Conservation (phyloP, 2,797 vertebrate species). For the Taenioides sp. region DNA sequence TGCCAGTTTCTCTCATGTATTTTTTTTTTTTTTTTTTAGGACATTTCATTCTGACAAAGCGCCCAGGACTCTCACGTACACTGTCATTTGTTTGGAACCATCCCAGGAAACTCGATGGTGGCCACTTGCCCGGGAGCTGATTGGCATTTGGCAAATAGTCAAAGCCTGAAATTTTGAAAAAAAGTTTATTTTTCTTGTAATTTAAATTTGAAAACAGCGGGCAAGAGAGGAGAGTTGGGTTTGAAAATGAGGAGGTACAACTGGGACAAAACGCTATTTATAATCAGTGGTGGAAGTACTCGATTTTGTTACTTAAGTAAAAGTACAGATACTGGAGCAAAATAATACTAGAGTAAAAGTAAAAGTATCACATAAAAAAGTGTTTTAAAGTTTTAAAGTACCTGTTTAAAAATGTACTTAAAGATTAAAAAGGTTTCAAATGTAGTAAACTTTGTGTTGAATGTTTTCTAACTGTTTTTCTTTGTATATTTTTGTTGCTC, state of each 20-base stretch:
- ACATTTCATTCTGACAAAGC: neutral
- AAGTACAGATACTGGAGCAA: no score
- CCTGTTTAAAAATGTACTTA: no score
- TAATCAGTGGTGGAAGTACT: no score
- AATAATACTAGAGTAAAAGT: no score
- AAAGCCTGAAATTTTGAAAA: neutral
- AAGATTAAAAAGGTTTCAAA: no score
- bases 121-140: neutral
- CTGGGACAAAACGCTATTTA: no score
- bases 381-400: no score
- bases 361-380: no score
- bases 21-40: neutral
- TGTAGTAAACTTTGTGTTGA: no score
- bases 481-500: no score
- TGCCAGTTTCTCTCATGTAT: neutral
- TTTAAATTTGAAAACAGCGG: neutral
- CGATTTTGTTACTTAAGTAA: no score
- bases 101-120: neutral
- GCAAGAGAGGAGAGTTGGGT: neutral
- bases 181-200: neutral
- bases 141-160: constrained; percentile 4
- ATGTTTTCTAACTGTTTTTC: no score
- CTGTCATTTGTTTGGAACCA: neutral
- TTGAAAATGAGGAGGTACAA: neutral
- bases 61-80: neutral